Conservation (phyloP, 2,113 vertebrate genomes). For the Jaculus jaculus region DNA sequence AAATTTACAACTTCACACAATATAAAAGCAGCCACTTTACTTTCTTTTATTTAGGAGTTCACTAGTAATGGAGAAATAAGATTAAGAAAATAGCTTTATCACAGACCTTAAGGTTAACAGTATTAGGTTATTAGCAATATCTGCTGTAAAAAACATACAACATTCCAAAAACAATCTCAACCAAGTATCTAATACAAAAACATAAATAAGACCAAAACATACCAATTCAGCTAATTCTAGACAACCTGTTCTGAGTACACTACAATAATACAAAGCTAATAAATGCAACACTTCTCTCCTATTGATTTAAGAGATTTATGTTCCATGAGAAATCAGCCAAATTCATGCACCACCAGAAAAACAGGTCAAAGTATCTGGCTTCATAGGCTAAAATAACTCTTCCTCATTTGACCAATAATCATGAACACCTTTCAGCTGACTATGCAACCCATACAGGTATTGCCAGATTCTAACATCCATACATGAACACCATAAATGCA, state of each 20-base stretch:
- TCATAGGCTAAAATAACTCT: not conserved
- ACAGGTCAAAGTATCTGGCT: slow-evolving; percentile 35
- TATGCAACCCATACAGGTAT: not conserved
- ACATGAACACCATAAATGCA: not conserved
- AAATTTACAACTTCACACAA: not conserved
- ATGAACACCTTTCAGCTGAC: not conserved
- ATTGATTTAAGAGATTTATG: slow-evolving; percentile 31
- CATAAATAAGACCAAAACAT: slow-evolving; percentile 54
- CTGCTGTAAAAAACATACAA: slow-evolving; percentile 46
- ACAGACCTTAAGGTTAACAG: slow-evolving; percentile 30
- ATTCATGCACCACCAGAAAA: slow-evolving; percentile 16
- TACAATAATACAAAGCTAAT: not conserved
- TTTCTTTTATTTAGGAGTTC: not conserved
- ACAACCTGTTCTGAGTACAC: slow-evolving; percentile 9
- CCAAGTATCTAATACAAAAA: slow-evolving; percentile 32
- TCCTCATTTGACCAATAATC: not conserved
- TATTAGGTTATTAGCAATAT: slow-evolving; percentile 13
- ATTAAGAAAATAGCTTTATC: slow-evolving; percentile 46
- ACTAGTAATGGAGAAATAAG: slow-evolving; percentile 45
- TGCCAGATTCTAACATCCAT: slow-evolving; percentile 9
- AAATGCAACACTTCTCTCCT: slow-evolving; percentile 39
- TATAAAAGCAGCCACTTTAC: not conserved
- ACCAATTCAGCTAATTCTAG: slow-evolving; percentile 32
- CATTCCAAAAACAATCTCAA: slow-evolving; percentile 53
- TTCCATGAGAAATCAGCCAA: slow-evolving; percentile 45